Percentiles rank a stretch among this genome's conserved stretches.
Evolutionary conservation across 2,888 invertebrate species (phyloP).

Genomic region (Apamea epomidion): DNA sequence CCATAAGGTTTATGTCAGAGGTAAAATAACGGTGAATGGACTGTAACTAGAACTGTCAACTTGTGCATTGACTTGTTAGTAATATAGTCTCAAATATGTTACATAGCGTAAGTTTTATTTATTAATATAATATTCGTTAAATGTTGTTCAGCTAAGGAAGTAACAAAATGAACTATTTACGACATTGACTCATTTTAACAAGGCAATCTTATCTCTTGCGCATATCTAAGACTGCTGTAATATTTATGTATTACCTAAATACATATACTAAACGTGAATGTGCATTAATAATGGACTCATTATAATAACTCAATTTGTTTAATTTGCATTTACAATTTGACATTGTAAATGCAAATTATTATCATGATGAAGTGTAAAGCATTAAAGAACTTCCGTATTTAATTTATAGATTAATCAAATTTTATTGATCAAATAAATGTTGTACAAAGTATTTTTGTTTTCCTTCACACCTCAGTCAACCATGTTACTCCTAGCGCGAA

Average conservation of each 20-base stretch:
- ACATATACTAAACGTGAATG: constrained; percentile 30
- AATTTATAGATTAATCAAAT: constrained; percentile 41
- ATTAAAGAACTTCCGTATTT: constrained; percentile 33
- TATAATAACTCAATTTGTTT: neutral
- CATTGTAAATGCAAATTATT: constrained; percentile 35
- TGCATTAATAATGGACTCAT: constrained; percentile 11
- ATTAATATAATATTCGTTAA: constrained; percentile 45
- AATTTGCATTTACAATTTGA: no score
- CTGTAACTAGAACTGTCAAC: neutral
- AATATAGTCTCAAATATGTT: constrained; percentile 53
- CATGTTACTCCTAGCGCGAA: neutral
- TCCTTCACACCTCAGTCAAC: neutral
- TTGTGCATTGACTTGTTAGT: neutral
- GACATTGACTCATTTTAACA: constrained; percentile 43
- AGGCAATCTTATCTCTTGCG: constrained; percentile 51
- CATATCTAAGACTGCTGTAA: constrained; percentile 56
- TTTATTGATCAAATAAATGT: constrained; percentile 57
- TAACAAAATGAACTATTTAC: constrained; percentile 22
- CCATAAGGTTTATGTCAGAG: neutral
- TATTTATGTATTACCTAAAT: constrained; percentile 48
- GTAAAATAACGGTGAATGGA: neutral
- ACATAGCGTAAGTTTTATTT: constrained; percentile 52
- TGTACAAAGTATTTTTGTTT: constrained; percentile 14
- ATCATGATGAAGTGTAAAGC: constrained; percentile 26
- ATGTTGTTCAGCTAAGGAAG: constrained; percentile 31